A percentile compares a stretch with the other conserved stretches of the same genome.
Evolutionary conservation across 1,140 invertebrate genomes (phyloP).

Genomic region (Nasonia longicornis): DNA sequence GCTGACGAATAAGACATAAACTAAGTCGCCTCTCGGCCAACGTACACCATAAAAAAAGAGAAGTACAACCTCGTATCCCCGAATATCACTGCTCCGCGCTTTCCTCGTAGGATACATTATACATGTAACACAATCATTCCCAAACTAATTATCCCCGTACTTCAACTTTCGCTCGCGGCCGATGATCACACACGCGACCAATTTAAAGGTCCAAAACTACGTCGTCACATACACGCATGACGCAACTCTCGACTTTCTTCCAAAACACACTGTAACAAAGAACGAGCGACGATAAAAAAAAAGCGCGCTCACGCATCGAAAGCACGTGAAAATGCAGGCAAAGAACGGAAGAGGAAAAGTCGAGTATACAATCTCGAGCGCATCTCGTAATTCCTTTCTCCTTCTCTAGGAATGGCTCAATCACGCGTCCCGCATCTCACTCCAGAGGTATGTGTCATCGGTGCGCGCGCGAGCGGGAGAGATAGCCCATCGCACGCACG

Average conservation of each 20-base stretch:
- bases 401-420: background rate
- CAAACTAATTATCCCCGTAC: background rate
- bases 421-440: conserved; percentile 9
- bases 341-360: background rate
- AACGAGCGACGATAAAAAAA: background rate
- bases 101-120: background rate
- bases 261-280: background rate
- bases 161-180: background rate
- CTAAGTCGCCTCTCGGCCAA: no score
- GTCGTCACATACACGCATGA: background rate
- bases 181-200: background rate
- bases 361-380: background rate
- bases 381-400: conserved; percentile 20
- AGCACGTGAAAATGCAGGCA: background rate
- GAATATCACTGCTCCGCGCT: background rate
- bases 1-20: background rate
- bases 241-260: background rate
- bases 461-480: background rate
- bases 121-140: background rate
- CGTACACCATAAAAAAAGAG: no score
- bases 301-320: background rate
- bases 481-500: conserved; percentile 13
- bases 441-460: background rate
- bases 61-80: background rate
- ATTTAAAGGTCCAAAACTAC: conserved; percentile 1